These are phyloP conservation scores for Phortica okadai DNA, from an alignment of 2,888 invertebrate genomes.

Conservation along the genomic window DNA sequence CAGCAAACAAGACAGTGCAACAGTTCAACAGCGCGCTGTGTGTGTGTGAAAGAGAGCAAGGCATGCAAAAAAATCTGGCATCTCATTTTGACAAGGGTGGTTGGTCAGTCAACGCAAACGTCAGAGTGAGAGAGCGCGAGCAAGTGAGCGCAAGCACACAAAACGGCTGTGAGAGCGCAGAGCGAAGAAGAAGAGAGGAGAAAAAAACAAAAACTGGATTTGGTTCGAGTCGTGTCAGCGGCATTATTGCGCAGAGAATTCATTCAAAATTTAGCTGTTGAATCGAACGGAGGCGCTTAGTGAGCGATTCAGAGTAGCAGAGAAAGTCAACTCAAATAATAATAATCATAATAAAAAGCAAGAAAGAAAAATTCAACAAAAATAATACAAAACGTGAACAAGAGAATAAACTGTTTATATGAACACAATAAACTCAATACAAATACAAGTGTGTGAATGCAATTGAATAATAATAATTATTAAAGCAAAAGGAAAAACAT, in stretches of 20 bases:
- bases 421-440: slow-evolving; percentile 9
- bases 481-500: background rate
- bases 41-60: slow-evolving; percentile 1
- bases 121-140: background rate
- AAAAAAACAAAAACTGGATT: slow-evolving; percentile 58
- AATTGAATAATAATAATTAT: slow-evolving; percentile 33
- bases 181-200: slow-evolving; percentile 14
- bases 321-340: slow-evolving; percentile 29
- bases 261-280: slow-evolving; percentile 70
- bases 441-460: slow-evolving; percentile 43
- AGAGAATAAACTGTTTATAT: slow-evolving; percentile 37
- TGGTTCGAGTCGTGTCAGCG: slow-evolving; percentile 65
- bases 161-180: slow-evolving; percentile 24
- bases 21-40: background rate
- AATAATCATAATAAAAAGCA: slow-evolving; percentile 19
- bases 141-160: background rate
- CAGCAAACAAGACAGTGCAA: background rate
- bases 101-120: background rate
- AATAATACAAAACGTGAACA: slow-evolving; percentile 45
- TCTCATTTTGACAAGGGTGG: slow-evolving; percentile 24
- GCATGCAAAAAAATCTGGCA: background rate
- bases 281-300: slow-evolving; percentile 58
- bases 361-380: slow-evolving; percentile 29
- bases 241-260: slow-evolving; percentile 64
- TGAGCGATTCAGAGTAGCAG: slow-evolving; percentile 17